Evolutionary conservation across 37 sponge, comb jelly and placozoan species (phyloP), one percentile per base, ranked within the genome.

Genomic region (Crambe crambe): DNA sequence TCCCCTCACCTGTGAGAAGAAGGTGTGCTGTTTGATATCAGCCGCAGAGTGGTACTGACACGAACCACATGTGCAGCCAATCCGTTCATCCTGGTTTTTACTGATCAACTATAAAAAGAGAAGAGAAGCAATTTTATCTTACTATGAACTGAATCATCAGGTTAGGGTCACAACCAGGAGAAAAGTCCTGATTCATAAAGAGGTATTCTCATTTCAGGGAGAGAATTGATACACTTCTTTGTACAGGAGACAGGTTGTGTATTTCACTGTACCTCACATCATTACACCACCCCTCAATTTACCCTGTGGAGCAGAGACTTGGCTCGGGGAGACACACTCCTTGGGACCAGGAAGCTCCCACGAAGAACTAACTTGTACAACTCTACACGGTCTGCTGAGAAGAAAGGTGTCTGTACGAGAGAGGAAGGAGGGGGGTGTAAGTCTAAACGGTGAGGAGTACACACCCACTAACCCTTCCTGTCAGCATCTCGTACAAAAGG

Each of bases 401-500:
- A 26, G 56, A 91, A 91, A 6, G 92, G 92, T 20, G 84, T 3
- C 87, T 91, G 40, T 30, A 47, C 27, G 30, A 56, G 20, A 51
- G 9, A 17, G n/a, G 5, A 3, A 42, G 17, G 30, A 74, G n/a
- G 5, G 1, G 21, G 17, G 30, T 54, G 8, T 37, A 70, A 3
- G 1, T n/a, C 1, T 21, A 9, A 65, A 2, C 25, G 35, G 30
- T 30, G 34, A 6, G 57, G 29, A 58, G 29, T 32, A 27, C 22
- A 30, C 6, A 9, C 21, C 23, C 12, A 27, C 60, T 12, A 68
- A 93, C 94, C 75, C 86, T 82, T 62, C 94, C 94, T 31, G 74
- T 69, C 0, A 94, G 67, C 88, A 94, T 75, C 70, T 94, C 94
- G 71, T 80, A 87, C 31, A 94, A 76, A 0, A 94, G 77, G 5